Conservation (phyloP, 2,888 invertebrate species). For the Achlya flavicornis region DNA sequence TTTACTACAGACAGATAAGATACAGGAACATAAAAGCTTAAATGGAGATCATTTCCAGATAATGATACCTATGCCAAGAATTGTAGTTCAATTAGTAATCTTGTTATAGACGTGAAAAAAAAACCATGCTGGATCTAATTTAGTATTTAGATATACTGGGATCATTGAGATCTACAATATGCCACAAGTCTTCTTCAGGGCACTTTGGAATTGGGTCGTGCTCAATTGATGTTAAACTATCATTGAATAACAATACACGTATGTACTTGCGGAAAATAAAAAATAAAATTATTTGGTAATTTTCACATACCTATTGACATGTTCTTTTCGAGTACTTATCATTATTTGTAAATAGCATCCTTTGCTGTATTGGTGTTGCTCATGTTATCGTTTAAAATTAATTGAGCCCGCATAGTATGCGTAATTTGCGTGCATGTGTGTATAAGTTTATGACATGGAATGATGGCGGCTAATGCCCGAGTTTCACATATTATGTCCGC, state of each 20-base stretch:
- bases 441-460: conserved; percentile 35
- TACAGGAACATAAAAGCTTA: background rate
- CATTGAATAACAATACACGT: background rate
- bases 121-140: no score
- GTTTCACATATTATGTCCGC: conserved; percentile 48
- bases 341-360: conserved; percentile 19
- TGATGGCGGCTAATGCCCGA: conserved; percentile 40
- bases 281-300: background rate
- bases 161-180: background rate
- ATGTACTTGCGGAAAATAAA: no score
- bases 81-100: background rate
- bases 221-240: background rate
- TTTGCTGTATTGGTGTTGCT: conserved; percentile 22
- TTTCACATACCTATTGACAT: background rate
- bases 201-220: background rate
- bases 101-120: background rate
- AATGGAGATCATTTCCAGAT: background rate
- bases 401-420: conserved; percentile 44
- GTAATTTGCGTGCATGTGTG: conserved; percentile 24
- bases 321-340: conserved; percentile 18
- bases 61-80: background rate
- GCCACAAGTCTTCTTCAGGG: no score
- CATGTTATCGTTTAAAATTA: conserved; percentile 39
- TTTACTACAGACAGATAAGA: background rate
- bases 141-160: no score